Evolutionary conservation across 2,113 vertebrate genomes (phyloP).

Genomic region (Heliornis fulica): DNA sequence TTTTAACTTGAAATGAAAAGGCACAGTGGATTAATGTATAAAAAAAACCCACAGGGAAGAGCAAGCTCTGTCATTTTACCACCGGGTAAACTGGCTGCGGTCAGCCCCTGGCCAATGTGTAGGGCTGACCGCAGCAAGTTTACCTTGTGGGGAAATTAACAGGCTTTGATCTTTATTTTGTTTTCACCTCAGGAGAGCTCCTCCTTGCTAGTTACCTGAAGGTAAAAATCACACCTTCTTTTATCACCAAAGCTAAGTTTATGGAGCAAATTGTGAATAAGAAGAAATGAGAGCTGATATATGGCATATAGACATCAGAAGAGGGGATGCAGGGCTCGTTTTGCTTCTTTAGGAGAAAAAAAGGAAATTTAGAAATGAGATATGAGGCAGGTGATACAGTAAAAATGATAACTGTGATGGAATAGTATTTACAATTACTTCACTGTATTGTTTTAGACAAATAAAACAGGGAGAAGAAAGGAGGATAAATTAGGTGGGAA

Average conservation of each 20-base stretch:
- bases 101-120: background rate
- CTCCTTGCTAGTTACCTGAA: constrained; percentile 1
- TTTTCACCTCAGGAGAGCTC: constrained; percentile 14
- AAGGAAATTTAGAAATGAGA: background rate
- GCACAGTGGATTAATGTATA: background rate
- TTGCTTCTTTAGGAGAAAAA: background rate
- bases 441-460: background rate
- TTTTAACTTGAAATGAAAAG: background rate
- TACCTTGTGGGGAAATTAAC: background rate
- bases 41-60: background rate
- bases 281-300: background rate
- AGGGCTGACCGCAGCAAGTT: constrained; percentile 8
- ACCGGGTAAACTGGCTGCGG: background rate
- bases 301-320: background rate
- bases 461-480: background rate
- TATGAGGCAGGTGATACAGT: background rate
- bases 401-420: background rate
- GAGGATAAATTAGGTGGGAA: background rate
- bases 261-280: background rate
- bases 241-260: constrained; percentile 20
- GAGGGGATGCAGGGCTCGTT: background rate
- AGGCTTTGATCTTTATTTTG: constrained; percentile 44
- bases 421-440: background rate
- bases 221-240: constrained; percentile 39
- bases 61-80: background rate